Evolutionary conservation across 2,888 invertebrate genomes (phyloP).

Genomic region (Cabera pusaria): DNA sequence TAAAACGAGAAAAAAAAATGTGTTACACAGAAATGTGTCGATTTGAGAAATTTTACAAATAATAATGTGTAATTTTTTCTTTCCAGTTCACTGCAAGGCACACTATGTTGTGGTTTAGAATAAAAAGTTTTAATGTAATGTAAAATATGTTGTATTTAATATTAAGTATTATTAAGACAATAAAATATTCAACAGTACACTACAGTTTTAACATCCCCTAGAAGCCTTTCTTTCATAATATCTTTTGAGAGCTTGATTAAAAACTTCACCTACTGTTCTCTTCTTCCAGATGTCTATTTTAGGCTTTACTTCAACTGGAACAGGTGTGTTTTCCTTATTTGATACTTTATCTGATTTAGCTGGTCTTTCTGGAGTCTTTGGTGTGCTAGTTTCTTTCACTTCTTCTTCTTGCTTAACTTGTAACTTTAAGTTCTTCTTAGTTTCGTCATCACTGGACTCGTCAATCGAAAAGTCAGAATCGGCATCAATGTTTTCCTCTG

Average conservation of each 20-base stretch:
- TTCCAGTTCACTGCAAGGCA: slow-evolving; percentile 83
- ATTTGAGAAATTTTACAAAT: too few species aligned
- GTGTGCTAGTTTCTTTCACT: slow-evolving; percentile 24
- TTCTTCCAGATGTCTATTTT: slow-evolving; percentile 92
- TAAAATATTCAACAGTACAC: slow-evolving; percentile 2
- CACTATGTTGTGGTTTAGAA: slow-evolving; percentile 68
- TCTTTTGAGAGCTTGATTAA: slow-evolving; percentile 89
- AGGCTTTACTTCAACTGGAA: slow-evolving; percentile 48
- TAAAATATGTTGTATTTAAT: slow-evolving; percentile 19
- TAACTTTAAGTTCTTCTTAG: slow-evolving; percentile 33
- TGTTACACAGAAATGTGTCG: too few species aligned
- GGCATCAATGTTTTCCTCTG: slow-evolving; percentile 86
- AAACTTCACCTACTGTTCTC: slow-evolving; percentile 90
- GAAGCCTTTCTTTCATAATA: slow-evolving; percentile 89
- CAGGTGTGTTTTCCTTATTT: slow-evolving; percentile 35
- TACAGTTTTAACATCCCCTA: slow-evolving; percentile 52
- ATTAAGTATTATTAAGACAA: slow-evolving; percentile 3
- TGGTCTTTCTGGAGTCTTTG: slow-evolving; percentile 37
- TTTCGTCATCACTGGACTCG: slow-evolving; percentile 81
- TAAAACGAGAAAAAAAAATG: too few species aligned
- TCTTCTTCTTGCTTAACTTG: slow-evolving; percentile 21
- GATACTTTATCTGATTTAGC: slow-evolving; percentile 23
- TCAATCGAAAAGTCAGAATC: slow-evolving; percentile 89
- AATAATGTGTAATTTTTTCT: too few species aligned
- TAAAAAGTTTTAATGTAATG: slow-evolving; percentile 15